Conservation (phyloP, 35 echinoderm and acorn worm genomes). For the Stichopus chloronotus region DNA sequence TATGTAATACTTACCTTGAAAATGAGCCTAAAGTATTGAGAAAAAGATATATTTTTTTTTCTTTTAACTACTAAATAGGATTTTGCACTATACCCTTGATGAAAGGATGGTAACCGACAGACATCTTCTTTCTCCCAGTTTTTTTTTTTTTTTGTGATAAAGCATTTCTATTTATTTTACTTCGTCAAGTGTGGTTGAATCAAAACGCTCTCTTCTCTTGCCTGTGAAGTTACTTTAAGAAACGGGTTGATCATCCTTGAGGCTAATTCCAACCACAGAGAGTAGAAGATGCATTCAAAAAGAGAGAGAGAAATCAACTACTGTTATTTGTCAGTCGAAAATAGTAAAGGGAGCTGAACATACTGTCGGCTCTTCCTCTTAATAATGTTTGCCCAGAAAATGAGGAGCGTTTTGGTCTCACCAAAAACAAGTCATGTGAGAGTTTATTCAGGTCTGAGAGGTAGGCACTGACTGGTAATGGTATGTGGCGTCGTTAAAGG, state of each 20-base stretch:
- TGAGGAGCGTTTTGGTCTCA: background rate
- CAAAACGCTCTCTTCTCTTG: background rate
- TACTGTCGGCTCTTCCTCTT: constrained; percentile 10
- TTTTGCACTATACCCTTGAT: constrained; percentile 22
- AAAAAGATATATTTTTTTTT: background rate
- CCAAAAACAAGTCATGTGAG: too few species aligned
- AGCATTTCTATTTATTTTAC: too few species aligned
- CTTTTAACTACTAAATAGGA: constrained; percentile 26
- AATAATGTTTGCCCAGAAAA: background rate
- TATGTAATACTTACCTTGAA: background rate
- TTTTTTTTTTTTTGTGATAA: too few species aligned
- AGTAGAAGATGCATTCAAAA: background rate
- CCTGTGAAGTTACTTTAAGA: constrained; percentile 3
- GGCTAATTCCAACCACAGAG: background rate
- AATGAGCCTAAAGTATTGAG: background rate
- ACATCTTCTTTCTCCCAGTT: background rate
- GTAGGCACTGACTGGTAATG: too few species aligned
- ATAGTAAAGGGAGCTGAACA: background rate
- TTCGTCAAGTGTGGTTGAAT: constrained; percentile 24
- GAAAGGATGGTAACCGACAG: constrained; percentile 29
- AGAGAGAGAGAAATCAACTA: background rate
- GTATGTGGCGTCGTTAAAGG: too few species aligned
- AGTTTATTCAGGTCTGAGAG: too few species aligned
- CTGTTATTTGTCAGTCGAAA: background rate
- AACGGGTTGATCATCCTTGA: constrained; percentile 32